These are phyloP conservation scores for Salvelinus alpinus DNA, from an alignment of 2,113 vertebrate species.

Conservation along the genomic window DNA sequence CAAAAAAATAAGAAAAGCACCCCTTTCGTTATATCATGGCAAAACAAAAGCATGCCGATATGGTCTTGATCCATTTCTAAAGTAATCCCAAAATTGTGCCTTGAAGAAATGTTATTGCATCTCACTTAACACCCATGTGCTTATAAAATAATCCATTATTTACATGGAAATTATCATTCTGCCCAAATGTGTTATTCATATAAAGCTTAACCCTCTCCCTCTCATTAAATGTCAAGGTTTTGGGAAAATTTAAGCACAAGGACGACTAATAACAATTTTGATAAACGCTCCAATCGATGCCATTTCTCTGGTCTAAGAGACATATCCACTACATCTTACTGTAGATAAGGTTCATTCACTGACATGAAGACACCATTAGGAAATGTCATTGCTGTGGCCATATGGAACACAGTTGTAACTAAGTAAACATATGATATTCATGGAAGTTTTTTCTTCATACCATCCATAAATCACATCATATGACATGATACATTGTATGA, in stretches of 20 bases:
- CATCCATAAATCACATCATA: conserved; percentile 19
- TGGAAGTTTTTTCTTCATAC: conserved; percentile 19
- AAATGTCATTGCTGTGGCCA: background rate
- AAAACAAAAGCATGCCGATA: conserved; percentile 28
- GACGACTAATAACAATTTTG: conserved; percentile 14
- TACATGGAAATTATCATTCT: background rate
- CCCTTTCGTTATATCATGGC: conserved; percentile 6
- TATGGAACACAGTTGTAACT: conserved; percentile 9
- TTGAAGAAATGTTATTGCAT: conserved; percentile 44
- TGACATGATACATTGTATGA: conserved; percentile 32
- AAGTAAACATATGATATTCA: conserved; percentile 24
- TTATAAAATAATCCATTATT: background rate
- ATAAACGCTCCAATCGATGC: background rate
- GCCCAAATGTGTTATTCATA: background rate
- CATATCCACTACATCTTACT: conserved; percentile 2
- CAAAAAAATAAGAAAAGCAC: background rate
- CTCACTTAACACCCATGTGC: background rate
- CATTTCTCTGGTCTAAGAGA: conserved; percentile 19
- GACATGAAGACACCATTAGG: background rate
- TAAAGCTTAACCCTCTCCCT: background rate
- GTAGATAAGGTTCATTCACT: background rate
- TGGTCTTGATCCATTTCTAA: conserved; percentile 10
- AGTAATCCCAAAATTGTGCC: conserved; percentile 61
- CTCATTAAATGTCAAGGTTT: conserved; percentile 11
- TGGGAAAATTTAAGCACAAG: conserved; percentile 47